Percentiles rank a stretch among this genome's conserved stretches.
Conservation (phyloP, 35 echinoderm and acorn worm genomes). For the Stichopus chloronotus region DNA sequence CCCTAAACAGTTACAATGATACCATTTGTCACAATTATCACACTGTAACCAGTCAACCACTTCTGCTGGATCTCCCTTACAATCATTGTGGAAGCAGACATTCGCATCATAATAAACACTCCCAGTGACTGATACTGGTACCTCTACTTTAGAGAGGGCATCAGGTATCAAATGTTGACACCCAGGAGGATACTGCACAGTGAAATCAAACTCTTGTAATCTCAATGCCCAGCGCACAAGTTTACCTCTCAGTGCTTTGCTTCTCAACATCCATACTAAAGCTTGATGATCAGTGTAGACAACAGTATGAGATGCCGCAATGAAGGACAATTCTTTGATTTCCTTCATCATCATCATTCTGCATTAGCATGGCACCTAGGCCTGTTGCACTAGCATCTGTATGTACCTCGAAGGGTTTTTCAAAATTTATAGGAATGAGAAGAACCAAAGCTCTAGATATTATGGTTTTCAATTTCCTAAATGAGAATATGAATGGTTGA, state of each 20-base stretch:
- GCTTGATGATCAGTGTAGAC: slow-evolving; percentile 19
- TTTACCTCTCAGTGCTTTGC: slow-evolving; percentile 2
- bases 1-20: background rate
- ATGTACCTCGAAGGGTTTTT: slow-evolving; percentile 19
- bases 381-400: slow-evolving; percentile 42
- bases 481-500: too few relatives aligned
- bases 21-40: background rate
- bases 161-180: slow-evolving; percentile 34
- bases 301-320: background rate
- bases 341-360: background rate
- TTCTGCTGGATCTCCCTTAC: background rate
- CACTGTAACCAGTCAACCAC: background rate
- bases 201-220: slow-evolving; percentile 37
- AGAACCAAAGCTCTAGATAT: background rate
- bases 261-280: background rate
- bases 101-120: background rate
- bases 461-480: background rate
- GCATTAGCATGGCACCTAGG: background rate
- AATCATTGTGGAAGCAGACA: background rate
- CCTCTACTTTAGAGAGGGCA: background rate
- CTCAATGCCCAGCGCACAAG: background rate
- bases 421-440: slow-evolving; percentile 12
- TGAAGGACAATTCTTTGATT: background rate
- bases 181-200: slow-evolving; percentile 30
- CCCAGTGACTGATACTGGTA: background rate